Conservation (phyloP, 2,797 vertebrate genomes). For the Typhlichthys subterraneus region DNA sequence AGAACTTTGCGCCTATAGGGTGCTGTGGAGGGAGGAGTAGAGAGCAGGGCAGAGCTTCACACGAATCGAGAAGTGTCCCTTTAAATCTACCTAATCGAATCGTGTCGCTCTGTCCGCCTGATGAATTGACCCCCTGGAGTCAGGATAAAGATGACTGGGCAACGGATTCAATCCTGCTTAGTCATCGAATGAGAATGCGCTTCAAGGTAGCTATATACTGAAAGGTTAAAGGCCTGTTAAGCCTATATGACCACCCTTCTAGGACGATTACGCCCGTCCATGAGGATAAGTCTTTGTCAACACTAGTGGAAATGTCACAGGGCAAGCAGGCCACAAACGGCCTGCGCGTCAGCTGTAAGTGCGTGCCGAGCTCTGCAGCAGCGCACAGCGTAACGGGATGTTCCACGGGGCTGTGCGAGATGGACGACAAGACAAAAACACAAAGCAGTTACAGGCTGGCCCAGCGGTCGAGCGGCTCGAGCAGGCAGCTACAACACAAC, state of each 20-base stretch:
- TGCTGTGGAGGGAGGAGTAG: no score
- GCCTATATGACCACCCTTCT: constrained; percentile 50
- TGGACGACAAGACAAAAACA: constrained; percentile 7
- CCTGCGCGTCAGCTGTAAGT: constrained; percentile 18
- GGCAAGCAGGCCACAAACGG: constrained; percentile 55
- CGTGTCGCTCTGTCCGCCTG: constrained; percentile 29
- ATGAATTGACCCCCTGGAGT: constrained; percentile 17
- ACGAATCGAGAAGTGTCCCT: not conserved
- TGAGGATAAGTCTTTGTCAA: constrained; percentile 41
- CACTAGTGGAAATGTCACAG: constrained; percentile 54
- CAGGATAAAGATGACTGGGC: constrained; percentile 36
- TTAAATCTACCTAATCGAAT: not conserved
- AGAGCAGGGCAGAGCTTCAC: no score
- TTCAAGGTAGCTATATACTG: constrained; percentile 1
- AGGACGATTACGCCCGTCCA: constrained; percentile 51
- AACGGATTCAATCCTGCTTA: constrained; percentile 48
- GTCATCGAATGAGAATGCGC: constrained; percentile 43
- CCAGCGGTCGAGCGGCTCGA: not conserved
- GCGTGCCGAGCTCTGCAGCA: not conserved
- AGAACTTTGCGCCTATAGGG: no score
- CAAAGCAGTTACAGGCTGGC: not conserved
- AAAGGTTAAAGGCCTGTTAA: constrained; percentile 57
- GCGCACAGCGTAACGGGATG: constrained; percentile 42
- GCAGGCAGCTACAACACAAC: constrained; percentile 19
- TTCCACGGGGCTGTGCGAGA: constrained; percentile 25